A percentile compares a stretch with the other conserved stretches of the same genome.
Evolutionary conservation across 2,888 invertebrate genomes (phyloP).

Genomic region (Apamea monoglypha): DNA sequence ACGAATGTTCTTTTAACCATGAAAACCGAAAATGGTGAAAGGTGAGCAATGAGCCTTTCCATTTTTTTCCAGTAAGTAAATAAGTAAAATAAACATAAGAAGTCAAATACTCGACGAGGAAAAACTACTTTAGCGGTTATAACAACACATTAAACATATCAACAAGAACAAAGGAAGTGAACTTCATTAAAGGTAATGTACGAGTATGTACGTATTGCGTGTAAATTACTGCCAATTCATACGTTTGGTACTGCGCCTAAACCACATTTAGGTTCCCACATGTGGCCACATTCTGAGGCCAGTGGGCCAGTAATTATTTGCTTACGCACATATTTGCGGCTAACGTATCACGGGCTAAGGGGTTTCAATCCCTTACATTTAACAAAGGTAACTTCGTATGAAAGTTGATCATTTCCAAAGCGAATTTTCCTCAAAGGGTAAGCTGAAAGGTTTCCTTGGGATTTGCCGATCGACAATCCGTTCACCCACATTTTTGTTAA

Average conservation of each 20-base stretch:
- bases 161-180: conserved; percentile 31
- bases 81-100: not conserved
- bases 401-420: conserved; percentile 64
- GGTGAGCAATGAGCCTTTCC: not conserved
- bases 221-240: conserved; percentile 39
- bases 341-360: conserved; percentile 50
- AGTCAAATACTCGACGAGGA: not conserved
- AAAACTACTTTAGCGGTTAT: conserved; percentile 12
- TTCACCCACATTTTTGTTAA: conserved; percentile 52
- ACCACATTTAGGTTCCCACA: conserved; percentile 53
- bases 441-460: conserved; percentile 62
- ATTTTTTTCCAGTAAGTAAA: not conserved
- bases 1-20: conserved; percentile 1
- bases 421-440: conserved; percentile 63
- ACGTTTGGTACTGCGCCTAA: conserved; percentile 45
- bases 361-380: conserved; percentile 58
- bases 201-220: conserved; percentile 33
- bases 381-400: conserved; percentile 61
- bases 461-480: conserved; percentile 57
- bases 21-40: not conserved
- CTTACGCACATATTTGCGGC: conserved; percentile 58
- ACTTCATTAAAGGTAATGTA: conserved; percentile 17
- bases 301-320: conserved; percentile 58
- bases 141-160: conserved; percentile 1
- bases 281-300: conserved; percentile 49